phyloP scores from a whole-genome alignment of 2,113 vertebrate genomes.

The Echinops telfairi region DNA sequence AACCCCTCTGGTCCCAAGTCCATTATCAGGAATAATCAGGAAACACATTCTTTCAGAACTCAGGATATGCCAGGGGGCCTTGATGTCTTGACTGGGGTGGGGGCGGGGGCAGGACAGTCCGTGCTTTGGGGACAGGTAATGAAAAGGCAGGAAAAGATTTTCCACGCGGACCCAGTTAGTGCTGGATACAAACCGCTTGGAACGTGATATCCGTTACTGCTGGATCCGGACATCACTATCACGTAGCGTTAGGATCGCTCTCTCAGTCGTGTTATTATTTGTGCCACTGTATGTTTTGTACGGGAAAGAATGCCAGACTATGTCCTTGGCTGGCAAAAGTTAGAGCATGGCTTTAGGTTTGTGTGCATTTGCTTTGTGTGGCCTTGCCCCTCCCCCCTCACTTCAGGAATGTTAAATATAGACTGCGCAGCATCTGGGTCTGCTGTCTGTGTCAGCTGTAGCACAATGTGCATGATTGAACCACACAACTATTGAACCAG shows the following conservation, averaged over 20 bases:
- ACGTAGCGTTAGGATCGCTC: neutral
- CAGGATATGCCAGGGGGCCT: conserved; percentile 66
- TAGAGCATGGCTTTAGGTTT: conserved; percentile 23
- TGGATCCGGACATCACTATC: conserved; percentile 27
- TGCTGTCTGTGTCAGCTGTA: conserved; percentile 67
- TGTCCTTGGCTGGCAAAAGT: conserved; percentile 38
- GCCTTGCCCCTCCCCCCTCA: neutral
- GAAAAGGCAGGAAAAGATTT: neutral
- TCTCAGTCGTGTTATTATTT: neutral
- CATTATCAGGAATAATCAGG: conserved; percentile 67
- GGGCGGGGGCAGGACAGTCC: neutral
- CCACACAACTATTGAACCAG: conserved; percentile 67
- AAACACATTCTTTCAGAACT: conserved; percentile 66
- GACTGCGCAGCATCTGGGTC: conserved; percentile 73
- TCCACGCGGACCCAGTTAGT: neutral
- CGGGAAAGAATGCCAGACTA: conserved; percentile 30
- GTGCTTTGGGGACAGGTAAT: conserved; percentile 4
- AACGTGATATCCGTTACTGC: neutral
- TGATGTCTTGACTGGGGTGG: neutral
- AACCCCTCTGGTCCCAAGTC: conserved; percentile 4
- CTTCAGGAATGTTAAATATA: conserved; percentile 23
- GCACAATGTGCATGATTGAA: conserved; percentile 72
- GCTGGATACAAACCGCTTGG: conserved; percentile 30
- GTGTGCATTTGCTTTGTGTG: conserved; percentile 34
- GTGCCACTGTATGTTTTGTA: neutral